Percentiles rank a stretch among this genome's conserved stretches.
These are phyloP conservation scores for Apteryx mantelli DNA, from an alignment of 2,113 vertebrate genomes.

Conservation along the genomic window DNA sequence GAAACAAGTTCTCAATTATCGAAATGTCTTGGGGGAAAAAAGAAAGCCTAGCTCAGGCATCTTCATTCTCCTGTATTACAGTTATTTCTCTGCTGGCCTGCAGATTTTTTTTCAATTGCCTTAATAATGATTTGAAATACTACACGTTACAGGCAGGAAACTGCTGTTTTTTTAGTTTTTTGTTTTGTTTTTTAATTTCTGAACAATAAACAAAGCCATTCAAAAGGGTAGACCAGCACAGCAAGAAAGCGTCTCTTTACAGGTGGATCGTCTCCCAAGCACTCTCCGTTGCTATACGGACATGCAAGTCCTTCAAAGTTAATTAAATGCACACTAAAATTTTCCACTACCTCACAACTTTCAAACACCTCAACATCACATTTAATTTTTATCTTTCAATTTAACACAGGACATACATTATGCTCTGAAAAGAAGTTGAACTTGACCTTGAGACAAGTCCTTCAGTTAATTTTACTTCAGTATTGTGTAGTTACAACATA, in stretches of 20 bases:
- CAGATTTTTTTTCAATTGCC: neutral
- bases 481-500: neutral
- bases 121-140: neutral
- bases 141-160: neutral
- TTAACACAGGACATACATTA: neutral
- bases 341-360: neutral
- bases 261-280: neutral
- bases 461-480: neutral
- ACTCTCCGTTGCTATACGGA: neutral
- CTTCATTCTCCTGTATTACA: neutral
- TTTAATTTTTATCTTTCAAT: slow-evolving; percentile 37
- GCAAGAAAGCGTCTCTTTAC: neutral
- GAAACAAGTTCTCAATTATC: slow-evolving; percentile 42
- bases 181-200: neutral
- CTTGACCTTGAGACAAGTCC: slow-evolving; percentile 32
- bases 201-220: neutral
- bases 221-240: neutral
- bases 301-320: neutral
- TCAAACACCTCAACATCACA: neutral
- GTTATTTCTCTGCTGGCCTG: neutral
- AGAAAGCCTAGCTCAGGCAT: neutral
- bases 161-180: neutral
- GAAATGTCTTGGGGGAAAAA: neutral
- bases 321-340: neutral
- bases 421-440: neutral